phyloP scores from a whole-genome alignment of 2,797 vertebrate species.

The Acestrorhynchus altus region DNA sequence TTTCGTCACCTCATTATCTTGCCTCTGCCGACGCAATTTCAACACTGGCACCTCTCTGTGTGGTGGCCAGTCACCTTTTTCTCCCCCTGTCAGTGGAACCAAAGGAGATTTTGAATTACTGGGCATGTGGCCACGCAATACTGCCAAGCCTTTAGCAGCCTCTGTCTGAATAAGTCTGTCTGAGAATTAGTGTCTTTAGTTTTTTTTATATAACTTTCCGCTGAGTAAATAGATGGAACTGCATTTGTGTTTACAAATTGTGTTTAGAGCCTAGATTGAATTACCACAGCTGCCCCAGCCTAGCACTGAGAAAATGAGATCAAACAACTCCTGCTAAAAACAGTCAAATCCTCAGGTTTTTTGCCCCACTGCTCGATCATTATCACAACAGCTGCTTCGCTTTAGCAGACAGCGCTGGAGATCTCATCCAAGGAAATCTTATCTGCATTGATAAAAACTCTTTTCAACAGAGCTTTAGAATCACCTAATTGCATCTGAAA shows the following conservation, averaged over 20 bases:
- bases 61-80: constrained; percentile 26
- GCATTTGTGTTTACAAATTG: constrained; percentile 33
- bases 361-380: not conserved
- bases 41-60: constrained; percentile 54
- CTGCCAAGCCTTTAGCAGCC: constrained; percentile 23
- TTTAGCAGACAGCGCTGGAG: constrained; percentile 28
- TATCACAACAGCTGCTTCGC: constrained; percentile 24
- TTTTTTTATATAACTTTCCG: not conserved
- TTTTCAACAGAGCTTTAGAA: not conserved
- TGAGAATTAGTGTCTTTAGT: constrained; percentile 16
- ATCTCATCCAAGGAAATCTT: constrained; percentile 14
- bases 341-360: constrained; percentile 33
- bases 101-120: constrained; percentile 30
- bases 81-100: constrained; percentile 23
- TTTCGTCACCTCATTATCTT: constrained; percentile 52
- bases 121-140: constrained; percentile 31
- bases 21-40: constrained; percentile 47
- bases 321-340: constrained; percentile 33
- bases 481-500: not conserved
- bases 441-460: not conserved
- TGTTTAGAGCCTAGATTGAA: constrained; percentile 29
- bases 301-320: constrained; percentile 36
- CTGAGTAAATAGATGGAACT: constrained; percentile 4
- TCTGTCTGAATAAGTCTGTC: constrained; percentile 10
- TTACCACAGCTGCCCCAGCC: not conserved